Percentiles rank a stretch among this genome's conserved stretches.
phyloP scores from a whole-genome alignment of 2,113 vertebrate species.

The Rhagologus leucostigma region DNA sequence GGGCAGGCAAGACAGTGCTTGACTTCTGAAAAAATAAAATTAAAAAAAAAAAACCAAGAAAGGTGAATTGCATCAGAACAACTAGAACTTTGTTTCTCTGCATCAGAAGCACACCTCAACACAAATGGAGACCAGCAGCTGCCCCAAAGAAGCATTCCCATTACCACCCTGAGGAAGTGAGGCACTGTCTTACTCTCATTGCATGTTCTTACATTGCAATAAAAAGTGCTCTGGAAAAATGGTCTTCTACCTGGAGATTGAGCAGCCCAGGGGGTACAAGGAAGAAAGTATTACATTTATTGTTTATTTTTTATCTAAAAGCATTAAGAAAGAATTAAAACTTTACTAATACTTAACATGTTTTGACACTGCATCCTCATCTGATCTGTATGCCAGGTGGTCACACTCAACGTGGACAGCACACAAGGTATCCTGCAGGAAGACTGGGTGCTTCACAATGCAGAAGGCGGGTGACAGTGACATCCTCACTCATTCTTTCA shows the following conservation, averaged over 20 bases:
- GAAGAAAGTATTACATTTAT: background rate
- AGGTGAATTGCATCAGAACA: background rate
- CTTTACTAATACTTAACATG: background rate
- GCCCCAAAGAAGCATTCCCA: background rate
- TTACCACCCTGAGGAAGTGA: background rate
- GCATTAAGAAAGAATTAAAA: background rate
- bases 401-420: too few relatives aligned
- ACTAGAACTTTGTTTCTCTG: background rate
- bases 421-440: background rate
- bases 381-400: background rate
- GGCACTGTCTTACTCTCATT: background rate
- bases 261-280: background rate
- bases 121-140: background rate
- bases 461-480: background rate
- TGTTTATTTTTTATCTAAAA: background rate
- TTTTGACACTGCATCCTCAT: background rate
- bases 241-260: too few relatives aligned
- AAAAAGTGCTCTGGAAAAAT: background rate
- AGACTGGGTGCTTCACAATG: background rate
- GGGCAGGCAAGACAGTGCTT: background rate
- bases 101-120: background rate
- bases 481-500: background rate
- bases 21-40: background rate
- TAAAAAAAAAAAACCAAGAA: accelerated
- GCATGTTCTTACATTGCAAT: background rate